phyloP scores from a whole-genome alignment of 2,797 vertebrate species.

The Phataginus tricuspis region DNA sequence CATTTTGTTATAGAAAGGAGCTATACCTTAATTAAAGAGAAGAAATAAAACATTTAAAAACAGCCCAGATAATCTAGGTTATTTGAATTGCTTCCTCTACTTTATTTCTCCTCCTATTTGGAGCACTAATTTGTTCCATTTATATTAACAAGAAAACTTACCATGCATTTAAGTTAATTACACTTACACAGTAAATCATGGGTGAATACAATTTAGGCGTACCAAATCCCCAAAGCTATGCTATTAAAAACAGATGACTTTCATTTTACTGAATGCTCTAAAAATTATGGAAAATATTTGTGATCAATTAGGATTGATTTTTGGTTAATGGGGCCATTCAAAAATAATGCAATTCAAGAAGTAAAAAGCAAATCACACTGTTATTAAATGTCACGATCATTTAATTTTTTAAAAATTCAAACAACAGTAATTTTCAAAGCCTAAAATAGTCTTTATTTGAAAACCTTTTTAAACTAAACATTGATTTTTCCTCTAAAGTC shows the following conservation, averaged over 20 bases:
- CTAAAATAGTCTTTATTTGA: slow-evolving; percentile 54
- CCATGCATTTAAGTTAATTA: slow-evolving; percentile 66
- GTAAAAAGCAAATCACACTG: not conserved
- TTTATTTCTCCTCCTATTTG: slow-evolving; percentile 51
- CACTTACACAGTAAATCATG: slow-evolving; percentile 20
- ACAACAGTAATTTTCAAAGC: slow-evolving; percentile 46
- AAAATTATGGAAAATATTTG: slow-evolving; percentile 58
- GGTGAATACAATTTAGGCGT: slow-evolving; percentile 20
- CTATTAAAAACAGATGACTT: not conserved
- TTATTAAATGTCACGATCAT: not conserved
- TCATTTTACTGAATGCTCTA: not conserved
- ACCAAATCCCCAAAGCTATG: slow-evolving; percentile 30
- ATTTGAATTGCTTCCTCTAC: not conserved
- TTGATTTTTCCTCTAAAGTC: slow-evolving; percentile 62
- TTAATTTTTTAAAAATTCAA: slow-evolving; percentile 33
- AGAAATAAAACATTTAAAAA: slow-evolving; percentile 57
- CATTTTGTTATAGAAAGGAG: slow-evolving; percentile 35
- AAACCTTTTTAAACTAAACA: slow-evolving; percentile 40
- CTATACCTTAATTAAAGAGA: slow-evolving; percentile 52
- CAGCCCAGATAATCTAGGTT: not conserved
- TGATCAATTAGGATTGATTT: not conserved
- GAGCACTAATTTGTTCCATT: slow-evolving; percentile 65
- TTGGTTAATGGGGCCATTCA: slow-evolving; percentile 33
- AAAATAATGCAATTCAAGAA: not conserved
- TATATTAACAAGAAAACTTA: slow-evolving; percentile 68